Percentiles rank a stretch among this genome's conserved stretches.
phyloP scores from a whole-genome alignment of 2,888 invertebrate genomes.

The Dasypolia templi region DNA sequence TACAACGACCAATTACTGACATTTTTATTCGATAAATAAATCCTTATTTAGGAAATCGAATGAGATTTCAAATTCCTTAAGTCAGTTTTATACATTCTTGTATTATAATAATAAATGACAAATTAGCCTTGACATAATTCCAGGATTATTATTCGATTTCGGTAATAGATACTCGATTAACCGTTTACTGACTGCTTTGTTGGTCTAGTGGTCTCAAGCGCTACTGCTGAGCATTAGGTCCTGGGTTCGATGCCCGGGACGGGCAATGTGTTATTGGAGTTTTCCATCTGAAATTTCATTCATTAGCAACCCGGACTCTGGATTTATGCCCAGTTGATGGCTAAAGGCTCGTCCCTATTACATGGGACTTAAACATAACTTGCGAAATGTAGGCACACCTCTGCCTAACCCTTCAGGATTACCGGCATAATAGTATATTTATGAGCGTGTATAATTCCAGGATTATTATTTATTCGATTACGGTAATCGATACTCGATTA shows the following conservation, averaged over 20 bases:
- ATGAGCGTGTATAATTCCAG: constrained; percentile 3
- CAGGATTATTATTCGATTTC: constrained; percentile 23
- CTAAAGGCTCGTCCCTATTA: neutral
- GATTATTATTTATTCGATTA: constrained; percentile 33
- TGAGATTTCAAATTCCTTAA: constrained; percentile 36
- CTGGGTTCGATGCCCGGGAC: neutral
- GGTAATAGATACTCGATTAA: constrained; percentile 34
- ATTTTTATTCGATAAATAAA: constrained; percentile 47
- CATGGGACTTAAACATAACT: neutral
- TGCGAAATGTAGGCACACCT: neutral
- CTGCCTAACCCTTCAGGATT: neutral
- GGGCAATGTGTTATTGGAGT: neutral
- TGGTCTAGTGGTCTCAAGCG: too few relatives aligned
- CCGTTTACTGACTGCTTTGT: neutral
- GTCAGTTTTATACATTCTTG: constrained; percentile 33
- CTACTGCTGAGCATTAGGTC: neutral
- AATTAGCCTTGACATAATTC: constrained; percentile 43
- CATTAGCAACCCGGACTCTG: neutral
- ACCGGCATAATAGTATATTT: neutral
- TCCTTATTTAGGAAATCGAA: constrained; percentile 48
- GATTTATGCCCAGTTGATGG: neutral
- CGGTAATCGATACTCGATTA: constrained; percentile 35
- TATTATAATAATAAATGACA: constrained; percentile 21
- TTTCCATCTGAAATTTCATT: neutral
- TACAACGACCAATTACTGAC: constrained; percentile 32